Percentiles rank a stretch among this genome's conserved stretches.
These are phyloP conservation scores for Chaenodraco wilsoni DNA, from an alignment of 2,797 vertebrate species.

Conservation along the genomic window DNA sequence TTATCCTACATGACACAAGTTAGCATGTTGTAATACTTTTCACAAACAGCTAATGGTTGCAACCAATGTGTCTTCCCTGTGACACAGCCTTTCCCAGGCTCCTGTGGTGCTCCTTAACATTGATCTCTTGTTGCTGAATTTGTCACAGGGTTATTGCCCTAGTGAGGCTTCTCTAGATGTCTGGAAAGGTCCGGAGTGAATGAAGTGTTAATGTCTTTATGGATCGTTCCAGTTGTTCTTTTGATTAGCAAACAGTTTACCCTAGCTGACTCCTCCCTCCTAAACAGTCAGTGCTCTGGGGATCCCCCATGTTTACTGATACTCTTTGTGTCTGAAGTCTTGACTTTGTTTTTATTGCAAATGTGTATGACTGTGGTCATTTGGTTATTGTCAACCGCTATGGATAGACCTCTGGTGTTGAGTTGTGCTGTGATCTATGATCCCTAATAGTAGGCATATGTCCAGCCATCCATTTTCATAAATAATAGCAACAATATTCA, in stretches of 20 bases:
- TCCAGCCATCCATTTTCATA: not conserved
- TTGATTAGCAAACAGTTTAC: slow-evolving; percentile 63
- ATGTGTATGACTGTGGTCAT: not conserved
- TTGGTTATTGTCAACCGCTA: not conserved
- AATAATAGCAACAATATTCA: not conserved
- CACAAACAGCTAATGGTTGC: slow-evolving; percentile 6
- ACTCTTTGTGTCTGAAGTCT: not conserved
- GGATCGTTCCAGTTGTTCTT: slow-evolving; percentile 59
- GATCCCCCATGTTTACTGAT: slow-evolving; percentile 1
- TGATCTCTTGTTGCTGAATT: slow-evolving; percentile 67
- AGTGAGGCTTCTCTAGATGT: slow-evolving; percentile 56
- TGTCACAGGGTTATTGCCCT: slow-evolving; percentile 70
- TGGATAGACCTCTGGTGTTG: not conserved
- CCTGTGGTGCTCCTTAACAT: slow-evolving; percentile 51
- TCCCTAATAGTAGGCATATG: not conserved
- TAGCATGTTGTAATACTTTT: slow-evolving; percentile 1
- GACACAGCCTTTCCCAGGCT: slow-evolving; percentile 52
- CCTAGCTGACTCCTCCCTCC: slow-evolving; percentile 25
- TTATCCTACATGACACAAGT: not conserved
- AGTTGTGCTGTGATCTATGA: not conserved
- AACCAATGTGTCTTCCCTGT: slow-evolving; percentile 28
- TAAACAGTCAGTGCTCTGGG: slow-evolving; percentile 1
- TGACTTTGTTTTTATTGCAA: not conserved
- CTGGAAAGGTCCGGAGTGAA: slow-evolving; percentile 53
- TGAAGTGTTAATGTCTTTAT: slow-evolving; percentile 74